These are phyloP conservation scores for Tyrophagus putrescentiae DNA, from an alignment of 1,140 invertebrate genomes.

Conservation along the genomic window DNA sequence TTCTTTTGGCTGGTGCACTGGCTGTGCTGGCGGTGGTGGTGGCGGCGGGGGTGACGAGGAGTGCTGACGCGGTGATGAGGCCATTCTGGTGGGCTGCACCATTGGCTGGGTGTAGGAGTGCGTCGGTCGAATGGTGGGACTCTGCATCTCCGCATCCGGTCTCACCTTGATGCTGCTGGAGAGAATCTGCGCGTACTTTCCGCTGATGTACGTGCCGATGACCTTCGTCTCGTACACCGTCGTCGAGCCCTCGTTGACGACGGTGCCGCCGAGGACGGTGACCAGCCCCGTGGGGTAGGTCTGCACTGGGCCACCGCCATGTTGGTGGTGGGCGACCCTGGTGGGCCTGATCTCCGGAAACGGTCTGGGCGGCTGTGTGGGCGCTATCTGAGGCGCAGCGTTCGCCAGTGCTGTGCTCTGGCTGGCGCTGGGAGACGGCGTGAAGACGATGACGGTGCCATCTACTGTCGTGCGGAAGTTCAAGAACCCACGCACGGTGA, in stretches of 20 bases:
- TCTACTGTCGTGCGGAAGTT: constrained; percentile 76
- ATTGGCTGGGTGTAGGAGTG: not conserved
- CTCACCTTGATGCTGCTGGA: constrained; percentile 50
- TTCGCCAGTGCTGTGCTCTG: constrained; percentile 31
- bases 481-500: constrained; percentile 74
- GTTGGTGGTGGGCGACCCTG: not conserved
- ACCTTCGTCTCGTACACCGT: constrained; percentile 73
- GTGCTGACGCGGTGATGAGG: not conserved
- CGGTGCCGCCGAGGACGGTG: constrained; percentile 60
- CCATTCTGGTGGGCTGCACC: not conserved
- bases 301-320: too few species aligned
- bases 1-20: not conserved
- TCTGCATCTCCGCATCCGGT: constrained; percentile 26
- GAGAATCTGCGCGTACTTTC: constrained; percentile 59
- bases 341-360: constrained; percentile 11
- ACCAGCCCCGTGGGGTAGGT: constrained; percentile 54
- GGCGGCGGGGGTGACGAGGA: not conserved
- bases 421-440: constrained; percentile 39
- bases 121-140: constrained; percentile 17
- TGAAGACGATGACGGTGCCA: constrained; percentile 76
- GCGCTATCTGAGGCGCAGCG: constrained; percentile 32
- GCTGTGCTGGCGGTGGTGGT: not conserved
- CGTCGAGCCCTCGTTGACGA: constrained; percentile 61
- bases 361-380: constrained; percentile 10
- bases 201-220: constrained; percentile 68